A percentile compares a stretch with the other conserved stretches of the same genome.
Conservation (phyloP, 1,140 invertebrate species). For the Dolichoris vasculosae region DNA sequence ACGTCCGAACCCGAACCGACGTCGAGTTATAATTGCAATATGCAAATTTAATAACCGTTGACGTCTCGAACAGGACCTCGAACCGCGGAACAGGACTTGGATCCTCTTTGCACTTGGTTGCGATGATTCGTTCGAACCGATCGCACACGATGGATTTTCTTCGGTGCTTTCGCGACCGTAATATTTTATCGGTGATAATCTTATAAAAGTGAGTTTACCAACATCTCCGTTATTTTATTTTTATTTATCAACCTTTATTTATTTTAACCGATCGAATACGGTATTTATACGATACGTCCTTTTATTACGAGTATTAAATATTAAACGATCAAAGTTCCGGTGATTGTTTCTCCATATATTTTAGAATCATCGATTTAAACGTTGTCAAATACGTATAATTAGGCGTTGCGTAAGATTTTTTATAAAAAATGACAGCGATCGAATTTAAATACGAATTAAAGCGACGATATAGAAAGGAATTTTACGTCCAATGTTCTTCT, state of each 20-base stretch:
- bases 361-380: background rate
- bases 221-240: too few relatives aligned
- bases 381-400: background rate
- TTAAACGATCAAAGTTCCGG: too few relatives aligned
- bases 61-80: background rate
- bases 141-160: too few relatives aligned
- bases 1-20: background rate
- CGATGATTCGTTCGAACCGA: background rate
- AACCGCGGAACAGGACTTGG: too few relatives aligned
- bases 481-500: background rate
- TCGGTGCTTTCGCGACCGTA: too few relatives aligned
- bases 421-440: background rate
- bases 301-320: too few relatives aligned
- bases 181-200: too few relatives aligned
- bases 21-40: conserved; percentile 57
- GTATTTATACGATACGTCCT: too few relatives aligned
- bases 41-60: conserved; percentile 64
- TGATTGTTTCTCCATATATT: background rate
- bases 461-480: background rate
- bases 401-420: background rate
- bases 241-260: too few relatives aligned
- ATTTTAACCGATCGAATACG: too few relatives aligned
- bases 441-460: background rate
- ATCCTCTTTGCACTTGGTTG: background rate
- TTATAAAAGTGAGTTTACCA: too few relatives aligned